Conservation (phyloP, 1,140 invertebrate species). For the Bradysia coprophila region DNA sequence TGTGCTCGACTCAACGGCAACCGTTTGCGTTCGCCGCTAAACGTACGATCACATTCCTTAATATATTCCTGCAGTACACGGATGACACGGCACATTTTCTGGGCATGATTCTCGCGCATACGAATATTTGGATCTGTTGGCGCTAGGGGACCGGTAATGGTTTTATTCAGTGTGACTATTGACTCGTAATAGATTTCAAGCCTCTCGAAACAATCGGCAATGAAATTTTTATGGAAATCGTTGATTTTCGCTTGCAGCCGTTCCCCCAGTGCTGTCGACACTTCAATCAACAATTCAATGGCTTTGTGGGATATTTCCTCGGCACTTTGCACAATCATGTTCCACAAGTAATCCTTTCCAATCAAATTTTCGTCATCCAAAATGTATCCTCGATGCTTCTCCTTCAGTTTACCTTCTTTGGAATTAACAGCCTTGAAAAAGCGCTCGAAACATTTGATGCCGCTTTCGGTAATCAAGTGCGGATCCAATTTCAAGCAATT, state of each 20-base stretch:
- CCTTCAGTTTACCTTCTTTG: conserved; percentile 82
- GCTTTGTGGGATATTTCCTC: conserved; percentile 86
- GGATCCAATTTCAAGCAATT: conserved; percentile 89
- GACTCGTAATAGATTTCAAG: conserved; percentile 68
- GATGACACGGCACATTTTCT: conserved; percentile 82
- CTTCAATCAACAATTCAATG: conserved; percentile 81
- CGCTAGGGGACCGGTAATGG: conserved; percentile 10
- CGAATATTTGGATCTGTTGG: conserved; percentile 20
- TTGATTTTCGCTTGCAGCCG: conserved; percentile 42
- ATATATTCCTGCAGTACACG: conserved; percentile 92
- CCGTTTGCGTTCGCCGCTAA: conserved; percentile 74
- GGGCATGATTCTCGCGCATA: conserved; percentile 53
- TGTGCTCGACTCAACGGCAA: conserved; percentile 42
- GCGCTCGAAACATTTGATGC: conserved; percentile 71
- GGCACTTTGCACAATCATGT: conserved; percentile 69
- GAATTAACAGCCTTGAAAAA: conserved; percentile 96
- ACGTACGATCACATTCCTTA: conserved; percentile 85
- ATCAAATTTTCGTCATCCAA: conserved; percentile 80
- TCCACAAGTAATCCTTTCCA: conserved; percentile 92
- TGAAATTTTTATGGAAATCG: conserved; percentile 81
- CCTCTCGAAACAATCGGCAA: conserved; percentile 74
- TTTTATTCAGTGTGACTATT: conserved; percentile 24
- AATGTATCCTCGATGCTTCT: conserved; percentile 64
- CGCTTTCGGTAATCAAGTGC: conserved; percentile 78
- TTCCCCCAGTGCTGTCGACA: conserved; percentile 84